Evolutionary conservation across 2,888 invertebrate species (phyloP).

Genomic region (Volucella inflata): DNA sequence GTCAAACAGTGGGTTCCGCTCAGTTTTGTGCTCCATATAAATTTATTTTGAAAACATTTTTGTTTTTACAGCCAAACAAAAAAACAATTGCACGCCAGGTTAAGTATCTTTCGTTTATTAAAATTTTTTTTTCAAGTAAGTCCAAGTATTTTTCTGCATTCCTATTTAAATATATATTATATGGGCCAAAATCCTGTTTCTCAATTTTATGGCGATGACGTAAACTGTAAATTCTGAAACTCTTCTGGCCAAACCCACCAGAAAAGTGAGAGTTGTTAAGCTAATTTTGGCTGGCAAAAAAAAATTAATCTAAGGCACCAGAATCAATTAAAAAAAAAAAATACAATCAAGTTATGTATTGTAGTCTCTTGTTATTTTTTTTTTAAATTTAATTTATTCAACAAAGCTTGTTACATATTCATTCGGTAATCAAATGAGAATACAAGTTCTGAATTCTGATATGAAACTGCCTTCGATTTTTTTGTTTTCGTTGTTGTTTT

Average conservation of each 20-base stretch:
- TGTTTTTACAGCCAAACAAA: neutral
- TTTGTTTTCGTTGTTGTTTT: too few species aligned
- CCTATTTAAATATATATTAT: slow-evolving; percentile 8
- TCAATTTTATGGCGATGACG: slow-evolving; percentile 27
- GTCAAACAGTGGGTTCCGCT: neutral
- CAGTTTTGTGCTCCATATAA: too few species aligned
- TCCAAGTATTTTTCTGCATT: neutral
- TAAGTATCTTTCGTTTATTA: slow-evolving; percentile 13
- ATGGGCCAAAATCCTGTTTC: slow-evolving; percentile 35
- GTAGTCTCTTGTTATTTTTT: slow-evolving; percentile 20
- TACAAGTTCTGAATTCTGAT: slow-evolving; percentile 38
- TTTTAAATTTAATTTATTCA: slow-evolving; percentile 26
- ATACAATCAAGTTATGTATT: neutral
- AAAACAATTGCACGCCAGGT: slow-evolving; percentile 7
- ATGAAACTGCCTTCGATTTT: slow-evolving; percentile 23
- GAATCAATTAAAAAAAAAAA: neutral
- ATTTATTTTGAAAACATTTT: neutral
- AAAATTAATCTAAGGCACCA: neutral
- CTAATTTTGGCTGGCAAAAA: neutral
- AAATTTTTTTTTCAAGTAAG: neutral
- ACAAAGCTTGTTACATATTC: slow-evolving; percentile 39
- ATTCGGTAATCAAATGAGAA: slow-evolving; percentile 44
- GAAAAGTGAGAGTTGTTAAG: slow-evolving; percentile 47
- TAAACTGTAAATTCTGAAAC: slow-evolving; percentile 3
- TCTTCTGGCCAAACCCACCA: slow-evolving; percentile 28